Evolutionary conservation across 2,888 invertebrate genomes (phyloP).

Genomic region (Oxystoma pomonae): DNA sequence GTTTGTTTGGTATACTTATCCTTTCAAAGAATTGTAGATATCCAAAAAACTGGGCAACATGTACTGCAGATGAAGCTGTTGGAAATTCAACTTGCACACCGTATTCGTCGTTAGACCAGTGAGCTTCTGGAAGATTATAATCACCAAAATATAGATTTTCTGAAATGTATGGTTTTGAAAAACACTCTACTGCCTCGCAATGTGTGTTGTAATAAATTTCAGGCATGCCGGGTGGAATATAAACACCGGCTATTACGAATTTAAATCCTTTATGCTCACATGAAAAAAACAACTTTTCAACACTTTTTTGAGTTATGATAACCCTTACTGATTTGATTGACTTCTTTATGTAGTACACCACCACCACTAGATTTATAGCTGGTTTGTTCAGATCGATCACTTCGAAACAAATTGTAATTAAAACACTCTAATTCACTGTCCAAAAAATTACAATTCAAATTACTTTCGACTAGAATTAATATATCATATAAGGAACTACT

Average conservation of each 20-base stretch:
- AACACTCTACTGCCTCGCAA: background rate
- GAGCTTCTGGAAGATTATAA: background rate
- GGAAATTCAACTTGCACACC: background rate
- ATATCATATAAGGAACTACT: no score
- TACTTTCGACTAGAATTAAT: no score
- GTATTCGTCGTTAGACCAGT: background rate
- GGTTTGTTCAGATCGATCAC: no score
- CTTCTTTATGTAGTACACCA: no score
- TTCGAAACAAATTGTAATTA: no score
- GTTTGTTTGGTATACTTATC: background rate
- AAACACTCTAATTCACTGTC: no score
- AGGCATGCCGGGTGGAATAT: background rate
- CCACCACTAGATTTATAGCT: no score
- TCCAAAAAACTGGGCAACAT: background rate
- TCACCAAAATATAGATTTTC: background rate
- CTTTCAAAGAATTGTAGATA: background rate
- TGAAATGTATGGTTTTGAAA: background rate
- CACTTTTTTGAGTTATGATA: no score
- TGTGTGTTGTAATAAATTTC: background rate
- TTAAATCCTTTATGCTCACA: background rate
- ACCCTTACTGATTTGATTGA: no score
- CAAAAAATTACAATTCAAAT: no score
- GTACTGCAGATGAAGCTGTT: background rate
- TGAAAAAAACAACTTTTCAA: no score
- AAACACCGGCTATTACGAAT: background rate